Percentiles rank a stretch among this genome's conserved stretches.
Conservation (phyloP, 2,888 invertebrate genomes). For the Parnassius smintheus region DNA sequence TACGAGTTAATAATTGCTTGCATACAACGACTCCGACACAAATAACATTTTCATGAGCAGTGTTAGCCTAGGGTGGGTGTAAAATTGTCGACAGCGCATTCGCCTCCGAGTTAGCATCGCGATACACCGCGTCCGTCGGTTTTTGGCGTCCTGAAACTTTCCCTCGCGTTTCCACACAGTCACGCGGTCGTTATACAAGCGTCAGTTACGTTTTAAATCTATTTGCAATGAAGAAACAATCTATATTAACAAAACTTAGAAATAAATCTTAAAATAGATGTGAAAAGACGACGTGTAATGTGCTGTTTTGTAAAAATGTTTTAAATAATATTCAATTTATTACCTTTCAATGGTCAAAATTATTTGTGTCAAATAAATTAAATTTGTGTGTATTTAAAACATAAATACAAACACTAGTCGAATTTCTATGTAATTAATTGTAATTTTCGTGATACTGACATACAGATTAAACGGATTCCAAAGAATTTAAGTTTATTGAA, state of each 20-base stretch:
- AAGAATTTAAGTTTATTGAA: conserved; percentile 34
- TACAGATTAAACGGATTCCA: not conserved
- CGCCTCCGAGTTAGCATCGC: conserved; percentile 55
- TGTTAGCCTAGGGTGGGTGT: conserved; percentile 43
- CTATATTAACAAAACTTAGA: conserved; percentile 1
- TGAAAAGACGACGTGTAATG: conserved; percentile 5
- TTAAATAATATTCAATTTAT: no score
- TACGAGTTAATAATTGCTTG: conserved; percentile 28
- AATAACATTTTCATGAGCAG: conserved; percentile 32
- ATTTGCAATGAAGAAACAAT: conserved; percentile 19
- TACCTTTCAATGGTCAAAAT: no score
- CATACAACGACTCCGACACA: conserved; percentile 30
- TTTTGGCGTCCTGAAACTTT: conserved; percentile 55
- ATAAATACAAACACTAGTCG: no score
- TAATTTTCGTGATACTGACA: no score
- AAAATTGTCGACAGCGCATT: conserved; percentile 50
- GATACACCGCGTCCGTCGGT: conserved; percentile 49
- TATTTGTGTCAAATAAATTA: no score
- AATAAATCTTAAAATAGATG: conserved; percentile 12
- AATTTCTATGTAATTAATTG: no score
- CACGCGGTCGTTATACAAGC: conserved; percentile 19
- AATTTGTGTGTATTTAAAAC: no score
- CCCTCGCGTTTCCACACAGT: conserved; percentile 37
- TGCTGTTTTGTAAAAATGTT: conserved; percentile 12
- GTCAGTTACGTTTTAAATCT: conserved; percentile 12